phyloP scores from a whole-genome alignment of 2,888 invertebrate genomes.

The Protula sp. region DNA sequence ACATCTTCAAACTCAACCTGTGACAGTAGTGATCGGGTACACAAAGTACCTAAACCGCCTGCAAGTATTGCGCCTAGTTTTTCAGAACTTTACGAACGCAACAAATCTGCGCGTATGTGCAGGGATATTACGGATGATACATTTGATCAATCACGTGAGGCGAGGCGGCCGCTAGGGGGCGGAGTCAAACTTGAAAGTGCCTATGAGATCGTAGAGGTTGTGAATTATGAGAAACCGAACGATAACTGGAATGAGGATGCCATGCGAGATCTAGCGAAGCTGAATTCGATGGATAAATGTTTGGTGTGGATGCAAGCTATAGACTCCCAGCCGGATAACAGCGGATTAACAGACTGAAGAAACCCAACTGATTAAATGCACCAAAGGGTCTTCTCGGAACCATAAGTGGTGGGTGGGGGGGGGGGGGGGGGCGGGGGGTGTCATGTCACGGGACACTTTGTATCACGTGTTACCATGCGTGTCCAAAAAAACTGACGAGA shows the following conservation, averaged over 20 bases:
- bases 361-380: too few relatives aligned
- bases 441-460: too few relatives aligned
- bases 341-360: too few relatives aligned
- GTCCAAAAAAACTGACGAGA: too few relatives aligned
- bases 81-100: conserved; percentile 5
- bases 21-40: not conserved
- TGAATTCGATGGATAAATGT: conserved; percentile 9
- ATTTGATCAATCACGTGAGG: not conserved
- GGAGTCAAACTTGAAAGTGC: conserved; percentile 10
- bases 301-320: conserved; percentile 10
- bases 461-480: too few relatives aligned
- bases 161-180: conserved; percentile 3
- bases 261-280: conserved; percentile 6
- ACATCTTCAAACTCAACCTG: not conserved
- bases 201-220: conserved; percentile 7
- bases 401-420: too few relatives aligned
- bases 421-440: too few relatives aligned
- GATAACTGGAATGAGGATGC: conserved; percentile 1
- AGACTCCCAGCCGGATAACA: too few relatives aligned
- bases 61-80: not conserved
- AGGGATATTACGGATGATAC: conserved; percentile 7
- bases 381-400: too few relatives aligned
- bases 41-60: not conserved
- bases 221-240: conserved; percentile 1
- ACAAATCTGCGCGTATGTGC: conserved; percentile 1